Base-by-base conservation (phyloP, 2,113 vertebrate species). In the Prionailurus bengalensis region DNA sequence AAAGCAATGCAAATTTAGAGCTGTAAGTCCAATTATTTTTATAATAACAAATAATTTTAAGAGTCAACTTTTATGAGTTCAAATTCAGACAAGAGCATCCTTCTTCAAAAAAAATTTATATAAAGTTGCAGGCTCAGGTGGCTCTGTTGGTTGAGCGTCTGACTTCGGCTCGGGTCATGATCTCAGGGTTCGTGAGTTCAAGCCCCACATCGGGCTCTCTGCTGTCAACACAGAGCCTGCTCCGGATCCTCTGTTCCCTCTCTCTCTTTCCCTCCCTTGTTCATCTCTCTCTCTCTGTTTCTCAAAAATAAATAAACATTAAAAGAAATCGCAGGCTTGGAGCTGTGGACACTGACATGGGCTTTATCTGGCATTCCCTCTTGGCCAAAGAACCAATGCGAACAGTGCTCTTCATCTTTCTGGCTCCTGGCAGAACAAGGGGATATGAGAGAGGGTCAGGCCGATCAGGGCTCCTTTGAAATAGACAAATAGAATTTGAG, bases 401-500 rank as follows among this genome's bases (percentile, higher is more conserved):
- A 55, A 23, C 39, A 15, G 4, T 23, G 68, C 7, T 7, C 25
- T 58, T 82, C 1, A 0, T 39, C 78, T 81, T n/a, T 51, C 33
- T n/a, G 66, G 58, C 29, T 93, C 48, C 74, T 66, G 39, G 85
- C 29, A 55, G 94, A 65, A 45, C 76, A 53, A 14, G 51, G 55
- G 45, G 71, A 25, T 80, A 42, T 45, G 79, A 91, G 53, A 23
- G 16, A 2, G 45, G 89, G 27, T 53, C 45, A 39, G 58, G 55
- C 76, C 83, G 73, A 78, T 23, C 63, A 45, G 70, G 12, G 48
- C 5, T 6, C 55, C 16, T 65, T 82, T 86, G 33, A 96, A 94
- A 92, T 4, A 80, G 86, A 89, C 63, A 83, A 89, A 82, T 89
- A 65, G 83, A 92, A 39, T 66, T 96, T 80, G 48, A 80, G 80